phyloP scores from a whole-genome alignment of 2,888 invertebrate species.

The Drosophila lacicola region DNA sequence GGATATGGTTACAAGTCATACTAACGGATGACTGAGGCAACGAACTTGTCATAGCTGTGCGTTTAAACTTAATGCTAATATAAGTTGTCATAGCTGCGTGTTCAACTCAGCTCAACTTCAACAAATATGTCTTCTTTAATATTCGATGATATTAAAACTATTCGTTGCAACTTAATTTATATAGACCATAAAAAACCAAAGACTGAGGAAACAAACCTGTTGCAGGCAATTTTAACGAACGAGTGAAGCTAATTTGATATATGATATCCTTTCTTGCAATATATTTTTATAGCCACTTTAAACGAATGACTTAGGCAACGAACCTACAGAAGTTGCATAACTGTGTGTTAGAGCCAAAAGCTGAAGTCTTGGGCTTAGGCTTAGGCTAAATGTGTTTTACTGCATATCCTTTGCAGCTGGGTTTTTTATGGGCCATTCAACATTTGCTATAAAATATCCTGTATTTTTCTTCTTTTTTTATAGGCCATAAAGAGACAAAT shows the following conservation, averaged over 20 bases:
- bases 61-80: too few species aligned
- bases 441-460: neutral
- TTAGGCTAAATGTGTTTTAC: neutral
- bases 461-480: conserved; percentile 1
- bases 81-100: too few species aligned
- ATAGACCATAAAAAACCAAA: neutral
- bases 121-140: too few species aligned
- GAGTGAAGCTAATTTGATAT: neutral
- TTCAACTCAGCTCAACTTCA: too few species aligned
- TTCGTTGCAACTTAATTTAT: neutral
- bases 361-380: neutral
- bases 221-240: neutral
- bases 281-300: neutral
- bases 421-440: neutral
- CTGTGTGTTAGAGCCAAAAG: neutral
- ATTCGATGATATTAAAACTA: too few species aligned
- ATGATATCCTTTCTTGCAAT: conserved; percentile 4
- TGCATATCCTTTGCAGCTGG: neutral
- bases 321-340: neutral
- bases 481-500: conserved; percentile 26
- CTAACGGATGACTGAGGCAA: neutral
- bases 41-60: neutral
- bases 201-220: neutral
- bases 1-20: neutral
- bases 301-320: neutral